Evolutionary conservation across 2,797 vertebrate genomes (phyloP).

Genomic region (Chelmon rostratus): DNA sequence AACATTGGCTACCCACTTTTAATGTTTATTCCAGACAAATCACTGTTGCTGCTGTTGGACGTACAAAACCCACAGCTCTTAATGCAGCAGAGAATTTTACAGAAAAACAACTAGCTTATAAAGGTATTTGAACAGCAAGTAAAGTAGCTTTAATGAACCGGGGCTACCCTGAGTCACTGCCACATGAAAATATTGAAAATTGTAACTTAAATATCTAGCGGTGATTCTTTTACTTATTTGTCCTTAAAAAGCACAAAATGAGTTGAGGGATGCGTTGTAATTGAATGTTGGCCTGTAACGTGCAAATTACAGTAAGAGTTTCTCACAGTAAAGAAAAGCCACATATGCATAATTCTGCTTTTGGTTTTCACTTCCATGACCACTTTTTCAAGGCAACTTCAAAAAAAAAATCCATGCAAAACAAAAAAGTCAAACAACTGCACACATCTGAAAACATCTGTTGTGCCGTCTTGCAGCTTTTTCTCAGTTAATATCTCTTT

Average conservation of each 20-base stretch:
- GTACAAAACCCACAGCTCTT: neutral
- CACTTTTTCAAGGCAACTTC: neutral
- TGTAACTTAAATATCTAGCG: neutral
- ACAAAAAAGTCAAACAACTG: too few relatives aligned
- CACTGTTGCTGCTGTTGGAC: slow-evolving; percentile 9
- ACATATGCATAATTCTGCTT: neutral
- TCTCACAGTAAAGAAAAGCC: neutral
- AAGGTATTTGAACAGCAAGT: neutral
- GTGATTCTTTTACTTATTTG: neutral
- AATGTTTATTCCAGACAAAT: slow-evolving; percentile 37
- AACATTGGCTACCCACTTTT: slow-evolving; percentile 15
- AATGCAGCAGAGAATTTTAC: neutral
- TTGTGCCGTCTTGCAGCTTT: too few relatives aligned
- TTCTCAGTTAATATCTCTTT: neutral
- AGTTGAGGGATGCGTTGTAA: neutral
- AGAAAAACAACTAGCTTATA: neutral
- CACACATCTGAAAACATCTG: too few relatives aligned
- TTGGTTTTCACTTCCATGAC: neutral
- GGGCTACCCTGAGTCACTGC: neutral
- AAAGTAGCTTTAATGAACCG: neutral
- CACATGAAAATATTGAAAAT: neutral
- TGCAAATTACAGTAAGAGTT: neutral
- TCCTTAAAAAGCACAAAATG: neutral
- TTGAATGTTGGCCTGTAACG: neutral
- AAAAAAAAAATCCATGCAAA: too few relatives aligned